These are phyloP conservation scores for Varanus salvator DNA, from an alignment of 2,113 vertebrate species.

Conservation along the genomic window DNA sequence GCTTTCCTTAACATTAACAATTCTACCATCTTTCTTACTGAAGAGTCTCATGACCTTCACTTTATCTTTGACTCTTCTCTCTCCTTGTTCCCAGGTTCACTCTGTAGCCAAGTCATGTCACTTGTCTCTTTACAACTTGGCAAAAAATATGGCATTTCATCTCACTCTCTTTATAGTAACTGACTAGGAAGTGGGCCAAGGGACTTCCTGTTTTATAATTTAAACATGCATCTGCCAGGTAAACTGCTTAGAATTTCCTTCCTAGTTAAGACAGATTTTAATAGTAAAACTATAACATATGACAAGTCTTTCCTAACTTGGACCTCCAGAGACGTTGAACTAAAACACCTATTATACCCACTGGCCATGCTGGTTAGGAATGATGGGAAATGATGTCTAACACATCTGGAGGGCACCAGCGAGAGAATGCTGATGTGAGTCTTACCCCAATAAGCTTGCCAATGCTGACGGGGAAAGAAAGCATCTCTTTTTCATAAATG, in stretches of 20 bases:
- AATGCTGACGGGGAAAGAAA: neutral
- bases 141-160: neutral
- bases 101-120: neutral
- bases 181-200: no score
- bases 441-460: neutral
- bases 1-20: neutral
- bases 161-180: neutral
- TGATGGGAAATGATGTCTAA: no score
- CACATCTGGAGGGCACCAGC: no score
- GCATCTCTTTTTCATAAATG: neutral
- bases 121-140: neutral
- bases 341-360: no score
- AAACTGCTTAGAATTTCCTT: neutral
- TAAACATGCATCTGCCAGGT: neutral
- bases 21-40: neutral
- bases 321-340: no score
- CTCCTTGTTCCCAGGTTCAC: neutral
- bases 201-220: neutral
- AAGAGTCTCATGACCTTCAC: neutral
- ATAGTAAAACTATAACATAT: neutral
- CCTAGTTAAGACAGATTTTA: neutral
- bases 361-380: no score
- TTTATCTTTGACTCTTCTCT: neutral
- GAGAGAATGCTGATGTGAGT: neutral
- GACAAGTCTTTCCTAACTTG: no score